Evolutionary conservation across 2,888 invertebrate species (phyloP), one percentile per base, ranked within the genome.

Genomic region (Phyllotreta striolata): DNA sequence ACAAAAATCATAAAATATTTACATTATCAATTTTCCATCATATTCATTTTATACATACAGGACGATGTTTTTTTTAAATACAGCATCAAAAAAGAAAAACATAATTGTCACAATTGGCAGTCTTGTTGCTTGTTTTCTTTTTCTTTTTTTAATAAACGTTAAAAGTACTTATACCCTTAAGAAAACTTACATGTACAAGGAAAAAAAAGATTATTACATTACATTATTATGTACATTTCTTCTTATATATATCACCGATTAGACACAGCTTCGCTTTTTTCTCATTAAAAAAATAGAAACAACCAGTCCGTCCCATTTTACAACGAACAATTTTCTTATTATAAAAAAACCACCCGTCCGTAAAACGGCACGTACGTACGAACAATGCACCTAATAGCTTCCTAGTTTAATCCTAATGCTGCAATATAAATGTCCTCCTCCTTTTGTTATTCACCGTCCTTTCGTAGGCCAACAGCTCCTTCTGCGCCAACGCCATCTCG

Each of bases 401-500:
- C 12, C 43, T 34, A 52, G 24, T 24, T 24, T 24, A 24, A 24
- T 24, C 35, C 71, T 73, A 76, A 64, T 76, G 74, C 62, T 79
- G 76, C 68, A 79, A 66, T 64, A 77, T 76, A 68, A 76, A 77
- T 51, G 76, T 79, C 72, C 75, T 74, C 69, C 76, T 74, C 66
- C 75, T 69, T 70, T 78, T 79, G 64, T 76, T 79, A 57, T 76
- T 78, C 51, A 78, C 71, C 37, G 77, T 77, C 64, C 76, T 75
- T 66, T 79, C 80, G 63, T 80, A 81, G 63, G 79, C 79, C 59
- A 81, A 67, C 24, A 82, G 73, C 67, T 82, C 81, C 64, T 82
- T 79, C 69, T 81, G 80, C 6, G 82, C 82, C 37, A 82, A 64
- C 1, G 80, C 82, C 78, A 82, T 78, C 70, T 82, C 81, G 52